phyloP scores from a whole-genome alignment of 2,888 invertebrate species.

The Drosophila paranaensis region DNA sequence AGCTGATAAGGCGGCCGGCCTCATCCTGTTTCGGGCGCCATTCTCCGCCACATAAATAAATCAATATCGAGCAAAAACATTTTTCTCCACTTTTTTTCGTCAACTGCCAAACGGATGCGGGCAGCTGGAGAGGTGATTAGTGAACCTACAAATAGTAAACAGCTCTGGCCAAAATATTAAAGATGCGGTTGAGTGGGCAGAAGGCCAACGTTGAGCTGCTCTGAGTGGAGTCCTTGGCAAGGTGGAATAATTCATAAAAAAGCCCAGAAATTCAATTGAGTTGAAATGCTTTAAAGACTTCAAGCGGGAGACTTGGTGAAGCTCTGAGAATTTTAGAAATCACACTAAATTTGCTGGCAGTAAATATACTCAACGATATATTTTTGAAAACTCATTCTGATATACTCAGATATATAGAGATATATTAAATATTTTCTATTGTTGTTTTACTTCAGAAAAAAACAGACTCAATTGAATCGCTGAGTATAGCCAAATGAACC shows the following conservation, averaged over 20 bases:
- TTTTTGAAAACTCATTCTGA: background rate
- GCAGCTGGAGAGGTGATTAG: constrained; percentile 24
- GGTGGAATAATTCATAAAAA: background rate
- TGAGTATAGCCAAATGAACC: background rate
- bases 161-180: constrained; percentile 9
- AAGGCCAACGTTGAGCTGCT: constrained; percentile 3
- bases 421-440: background rate
- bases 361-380: background rate
- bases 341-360: background rate
- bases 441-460: background rate
- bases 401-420: too few species aligned
- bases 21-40: constrained; percentile 27
- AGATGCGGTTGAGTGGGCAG: background rate
- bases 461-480: background rate
- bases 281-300: constrained; percentile 1
- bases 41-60: constrained; percentile 37
- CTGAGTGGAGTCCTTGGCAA: background rate
- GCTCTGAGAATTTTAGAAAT: background rate
- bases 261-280: background rate
- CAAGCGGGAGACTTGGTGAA: background rate
- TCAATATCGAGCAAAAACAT: constrained; percentile 28
- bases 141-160: constrained; percentile 13
- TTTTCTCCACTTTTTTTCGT: constrained; percentile 4
- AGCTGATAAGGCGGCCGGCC: constrained; percentile 22
- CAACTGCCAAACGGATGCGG: constrained; percentile 24